These are phyloP conservation scores for Phylloscopus trochiloides DNA, from an alignment of 2,113 vertebrate genomes.

Conservation along the genomic window DNA sequence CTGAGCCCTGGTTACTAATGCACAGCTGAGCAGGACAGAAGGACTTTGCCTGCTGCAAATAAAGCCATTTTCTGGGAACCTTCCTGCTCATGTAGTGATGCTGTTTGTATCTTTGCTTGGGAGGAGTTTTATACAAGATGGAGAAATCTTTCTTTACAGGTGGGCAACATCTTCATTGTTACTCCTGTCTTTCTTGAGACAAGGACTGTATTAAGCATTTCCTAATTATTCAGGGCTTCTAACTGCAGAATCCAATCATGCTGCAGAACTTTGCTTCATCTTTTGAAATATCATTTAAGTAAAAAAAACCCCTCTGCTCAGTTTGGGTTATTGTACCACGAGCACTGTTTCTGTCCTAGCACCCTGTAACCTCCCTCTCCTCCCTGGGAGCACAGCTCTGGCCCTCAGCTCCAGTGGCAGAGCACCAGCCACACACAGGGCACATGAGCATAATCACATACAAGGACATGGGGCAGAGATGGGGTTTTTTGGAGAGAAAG, in stretches of 20 bases:
- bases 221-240: neutral
- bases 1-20: neutral
- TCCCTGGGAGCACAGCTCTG: neutral
- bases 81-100: neutral
- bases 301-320: neutral
- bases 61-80: neutral
- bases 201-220: neutral
- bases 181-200: neutral
- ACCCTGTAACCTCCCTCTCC: neutral
- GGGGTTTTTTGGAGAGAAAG: neutral
- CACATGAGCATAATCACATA: neutral
- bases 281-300: neutral
- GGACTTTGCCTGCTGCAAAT: neutral
- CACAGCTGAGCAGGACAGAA: neutral
- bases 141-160: neutral
- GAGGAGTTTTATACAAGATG: neutral
- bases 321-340: rapidly evolving
- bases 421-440: neutral
- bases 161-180: neutral
- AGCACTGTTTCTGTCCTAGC: rapidly evolving
- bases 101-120: neutral
- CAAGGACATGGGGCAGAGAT: neutral
- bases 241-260: neutral
- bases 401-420: neutral
- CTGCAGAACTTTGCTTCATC: neutral